These are phyloP conservation scores for Selene dorsalis DNA, from an alignment of 2,797 vertebrate genomes.

Conservation along the genomic window DNA sequence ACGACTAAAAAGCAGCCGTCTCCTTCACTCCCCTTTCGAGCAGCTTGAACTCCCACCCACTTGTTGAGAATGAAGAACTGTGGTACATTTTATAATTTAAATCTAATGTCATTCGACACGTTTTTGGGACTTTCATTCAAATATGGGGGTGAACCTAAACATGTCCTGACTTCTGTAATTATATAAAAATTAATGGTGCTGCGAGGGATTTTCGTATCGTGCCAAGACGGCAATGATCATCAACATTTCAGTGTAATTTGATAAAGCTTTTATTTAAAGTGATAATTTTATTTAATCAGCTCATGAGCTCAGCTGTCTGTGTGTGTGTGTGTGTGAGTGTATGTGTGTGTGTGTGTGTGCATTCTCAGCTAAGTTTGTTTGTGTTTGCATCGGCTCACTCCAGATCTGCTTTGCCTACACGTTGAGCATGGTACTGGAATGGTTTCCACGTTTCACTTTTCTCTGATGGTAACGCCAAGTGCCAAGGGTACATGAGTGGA, in stretches of 20 bases:
- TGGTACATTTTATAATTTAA: slow-evolving; percentile 69
- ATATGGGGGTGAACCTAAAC: slow-evolving; percentile 58
- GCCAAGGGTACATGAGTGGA: slow-evolving; percentile 51
- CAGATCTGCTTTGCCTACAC: slow-evolving; percentile 49
- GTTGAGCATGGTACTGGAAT: slow-evolving; percentile 33
- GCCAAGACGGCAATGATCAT: slow-evolving; percentile 63
- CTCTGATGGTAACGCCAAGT: slow-evolving; percentile 47
- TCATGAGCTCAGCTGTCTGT: slow-evolving; percentile 44
- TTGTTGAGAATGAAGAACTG: slow-evolving; percentile 61
- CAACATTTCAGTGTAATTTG: slow-evolving; percentile 67
- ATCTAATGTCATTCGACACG: slow-evolving; percentile 47
- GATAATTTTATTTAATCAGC: slow-evolving; percentile 62
- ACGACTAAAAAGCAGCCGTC: slow-evolving; percentile 17
- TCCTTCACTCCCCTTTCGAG: slow-evolving; percentile 55
- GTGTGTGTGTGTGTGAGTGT: not conserved
- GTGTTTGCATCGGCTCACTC: slow-evolving; percentile 50
- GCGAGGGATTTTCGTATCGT: slow-evolving; percentile 63
- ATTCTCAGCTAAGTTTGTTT: slow-evolving; percentile 50
- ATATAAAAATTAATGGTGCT: slow-evolving; percentile 73
- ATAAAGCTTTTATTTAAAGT: slow-evolving; percentile 68
- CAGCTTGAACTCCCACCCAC: slow-evolving; percentile 67
- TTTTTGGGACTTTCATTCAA: slow-evolving; percentile 59
- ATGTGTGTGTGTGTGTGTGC: slow-evolving; percentile 13
- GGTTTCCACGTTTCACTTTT: slow-evolving; percentile 33
- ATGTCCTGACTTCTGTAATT: slow-evolving; percentile 60